A percentile compares a stretch with the other conserved stretches of the same genome.
These are phyloP conservation scores for Drosophila grimshawi DNA, from an alignment of 1,140 invertebrate genomes.

Conservation along the genomic window DNA sequence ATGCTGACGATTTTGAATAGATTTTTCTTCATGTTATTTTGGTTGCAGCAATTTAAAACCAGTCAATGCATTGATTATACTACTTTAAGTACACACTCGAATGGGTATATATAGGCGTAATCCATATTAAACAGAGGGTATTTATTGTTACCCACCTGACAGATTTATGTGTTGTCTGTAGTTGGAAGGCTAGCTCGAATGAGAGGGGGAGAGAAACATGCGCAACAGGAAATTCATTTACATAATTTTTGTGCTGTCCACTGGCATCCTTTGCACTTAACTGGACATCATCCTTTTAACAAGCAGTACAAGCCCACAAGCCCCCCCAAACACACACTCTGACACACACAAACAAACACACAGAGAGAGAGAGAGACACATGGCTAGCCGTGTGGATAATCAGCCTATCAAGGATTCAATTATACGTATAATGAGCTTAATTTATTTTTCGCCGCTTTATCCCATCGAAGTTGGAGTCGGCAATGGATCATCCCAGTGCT, in stretches of 20 bases:
- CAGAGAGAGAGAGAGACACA: conserved; percentile 28
- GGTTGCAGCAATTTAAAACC: conserved; percentile 11
- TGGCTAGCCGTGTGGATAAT: conserved; percentile 78
- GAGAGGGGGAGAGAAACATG: neutral
- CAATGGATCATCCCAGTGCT: conserved; percentile 45
- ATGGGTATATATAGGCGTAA: conserved; percentile 2
- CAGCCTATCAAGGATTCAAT: conserved; percentile 73
- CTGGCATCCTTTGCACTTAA: conserved; percentile 78
- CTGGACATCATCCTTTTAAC: conserved; percentile 79
- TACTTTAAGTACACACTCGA: conserved; percentile 14
- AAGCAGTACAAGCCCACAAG: conserved; percentile 43
- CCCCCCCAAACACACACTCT: conserved; percentile 19
- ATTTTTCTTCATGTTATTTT: neutral
- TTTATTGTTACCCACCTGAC: conserved; percentile 53
- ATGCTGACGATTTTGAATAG: neutral
- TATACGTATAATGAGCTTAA: conserved; percentile 64
- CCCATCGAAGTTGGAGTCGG: conserved; percentile 9
- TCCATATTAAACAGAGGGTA: conserved; percentile 15
- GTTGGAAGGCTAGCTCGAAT: neutral
- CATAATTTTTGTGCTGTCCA: conserved; percentile 79
- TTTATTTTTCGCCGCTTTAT: conserved; percentile 75
- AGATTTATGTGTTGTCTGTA: conserved; percentile 64
- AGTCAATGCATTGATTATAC: conserved; percentile 22
- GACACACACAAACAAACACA: neutral
- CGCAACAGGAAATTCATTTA: conserved; percentile 82